Base-by-base conservation (phyloP, 2,797 vertebrate genomes). In the Rhabdomys pumilio region DNA sequence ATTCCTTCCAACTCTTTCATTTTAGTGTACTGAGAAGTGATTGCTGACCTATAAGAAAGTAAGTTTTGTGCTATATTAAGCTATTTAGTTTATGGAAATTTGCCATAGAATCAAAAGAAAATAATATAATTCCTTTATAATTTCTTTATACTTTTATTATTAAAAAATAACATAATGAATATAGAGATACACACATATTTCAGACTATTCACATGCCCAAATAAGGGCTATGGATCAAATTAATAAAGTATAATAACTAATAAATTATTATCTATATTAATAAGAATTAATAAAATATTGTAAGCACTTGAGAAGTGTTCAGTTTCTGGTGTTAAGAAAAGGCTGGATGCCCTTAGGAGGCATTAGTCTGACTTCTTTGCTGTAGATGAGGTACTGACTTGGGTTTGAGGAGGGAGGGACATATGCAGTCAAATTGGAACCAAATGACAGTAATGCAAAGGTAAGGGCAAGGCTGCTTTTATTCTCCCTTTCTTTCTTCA, bases 31-130 rank as follows among this genome's bases (percentile, higher is more conserved):
- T 55, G 59, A 93, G 11, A 57, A 4, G 13, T 34, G 50, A 22
- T 55, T 69, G 91, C 73, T 76, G 24, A 89, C 80, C 31, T 81
- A 55, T 22, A 72, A 34, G 85, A 76, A 75, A 89, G 31, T 31
- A 75, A 55, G 29, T 93, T 73, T 67, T 81, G 3, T 38, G 2
- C 84, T 91, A 63, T 77, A 69, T 89, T 72, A 96, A 95, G 85
- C 55, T 61, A 41, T 15, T 82, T 38, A 55, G 34, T 93, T 55
- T 72, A 31, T 41, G 50, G n/a, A 53, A 89, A 89, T 85, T 86
- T 91, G 12, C 79, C 59, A 86, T 4, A 69, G 44, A 67, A 93
- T 4, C 22, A 89, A 50, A 57, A 87, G 22, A 29, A 92, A 79
- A n/a, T 50, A 83, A 88, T 87, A 65, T 4, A 61, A 61, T 76